A percentile compares a stretch with the other conserved stretches of the same genome.
phyloP scores from a whole-genome alignment of 2,113 vertebrate genomes.

The Oryzias javanicus region DNA sequence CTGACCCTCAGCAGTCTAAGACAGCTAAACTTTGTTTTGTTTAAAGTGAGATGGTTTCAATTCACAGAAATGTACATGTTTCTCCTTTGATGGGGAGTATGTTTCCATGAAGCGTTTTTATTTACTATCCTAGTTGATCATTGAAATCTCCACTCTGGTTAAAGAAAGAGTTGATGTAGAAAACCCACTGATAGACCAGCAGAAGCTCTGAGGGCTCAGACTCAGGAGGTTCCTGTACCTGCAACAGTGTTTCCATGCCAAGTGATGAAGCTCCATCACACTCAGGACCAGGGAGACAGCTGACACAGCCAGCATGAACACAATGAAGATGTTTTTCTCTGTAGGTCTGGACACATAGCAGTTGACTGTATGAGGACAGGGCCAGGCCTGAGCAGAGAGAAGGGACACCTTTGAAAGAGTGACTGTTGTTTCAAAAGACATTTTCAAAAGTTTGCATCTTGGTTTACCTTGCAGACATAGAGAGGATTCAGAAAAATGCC shows the following conservation, averaged over 20 bases:
- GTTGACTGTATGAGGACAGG: slow-evolving; percentile 92
- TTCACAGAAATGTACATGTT: too few species aligned
- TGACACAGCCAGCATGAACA: slow-evolving; percentile 92
- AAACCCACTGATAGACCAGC: too few species aligned
- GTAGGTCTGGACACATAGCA: slow-evolving; percentile 95
- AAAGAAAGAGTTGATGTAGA: too few species aligned
- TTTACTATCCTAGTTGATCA: too few species aligned
- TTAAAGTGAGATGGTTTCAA: too few species aligned
- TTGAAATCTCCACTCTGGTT: too few species aligned
- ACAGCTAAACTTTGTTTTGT: too few species aligned
- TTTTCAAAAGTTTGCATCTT: not conserved
- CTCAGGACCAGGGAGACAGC: slow-evolving; percentile 89
- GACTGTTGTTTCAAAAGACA: accelerated
- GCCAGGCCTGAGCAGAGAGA: slow-evolving; percentile 64
- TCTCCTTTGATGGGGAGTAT: too few species aligned
- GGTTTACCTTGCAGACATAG: slow-evolving; percentile 83
- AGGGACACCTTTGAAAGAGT: accelerated
- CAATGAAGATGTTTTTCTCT: slow-evolving; percentile 96
- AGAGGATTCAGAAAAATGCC: slow-evolving; percentile 89
- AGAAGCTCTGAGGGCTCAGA: too few species aligned
- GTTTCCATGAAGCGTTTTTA: too few species aligned
- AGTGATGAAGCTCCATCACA: slow-evolving; percentile 86
- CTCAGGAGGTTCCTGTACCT: slow-evolving; percentile 20
- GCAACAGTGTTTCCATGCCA: slow-evolving; percentile 90
- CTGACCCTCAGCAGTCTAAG: too few species aligned